Evolutionary conservation across 2,888 invertebrate species (phyloP), one percentile per base, ranked within the genome.

Genomic region (Allygus modestus): DNA sequence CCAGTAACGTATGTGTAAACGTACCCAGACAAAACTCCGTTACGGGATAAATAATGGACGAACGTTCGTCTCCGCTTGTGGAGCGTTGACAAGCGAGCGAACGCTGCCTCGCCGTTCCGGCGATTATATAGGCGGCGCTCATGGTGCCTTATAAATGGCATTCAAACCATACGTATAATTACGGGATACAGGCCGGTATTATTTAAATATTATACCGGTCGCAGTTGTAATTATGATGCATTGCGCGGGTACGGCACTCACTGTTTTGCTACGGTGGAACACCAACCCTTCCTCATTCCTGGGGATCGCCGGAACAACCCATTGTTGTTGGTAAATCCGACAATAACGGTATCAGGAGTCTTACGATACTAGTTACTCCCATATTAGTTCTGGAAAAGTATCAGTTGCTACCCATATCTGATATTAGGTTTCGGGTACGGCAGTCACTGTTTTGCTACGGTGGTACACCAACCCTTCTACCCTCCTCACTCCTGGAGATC

Each of bases 191-290:
- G 79, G 79, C 79, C 58, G 79, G 79, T 79, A 79, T 79, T 79
- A 79, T 79, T 79, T 79, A 79, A 79, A 79, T 79, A 79, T 79
- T 79, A 79, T 58, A 79, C 79, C 79, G 51, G 79, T 79, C 79
- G 31, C 79, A 58, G n/a, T 26, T 79, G 79, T 79, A 79, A 79
- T 79, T 58, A 79, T 58, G 79, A 54, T 79, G 58, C 79, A 79
- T 58, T 54, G 79, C 79, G 15, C 12, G 77, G 77, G 77, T 79
- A 79, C 79, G 37, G 79, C 79, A 79, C 79, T 79, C n/a, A 23
- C 51, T 28, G 33, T 31, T 31, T 37, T 1, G 58, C 28, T 33
- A 58, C 31, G 31, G 58, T n/a, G 41, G 26, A 46, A 9, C 75
- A 28, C 9, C 37, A 15, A 17, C 75, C 75, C 46, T 77, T 46